Evolutionary conservation across 2,797 vertebrate species (phyloP).

Genomic region (Cyprinodon diabolis): DNA sequence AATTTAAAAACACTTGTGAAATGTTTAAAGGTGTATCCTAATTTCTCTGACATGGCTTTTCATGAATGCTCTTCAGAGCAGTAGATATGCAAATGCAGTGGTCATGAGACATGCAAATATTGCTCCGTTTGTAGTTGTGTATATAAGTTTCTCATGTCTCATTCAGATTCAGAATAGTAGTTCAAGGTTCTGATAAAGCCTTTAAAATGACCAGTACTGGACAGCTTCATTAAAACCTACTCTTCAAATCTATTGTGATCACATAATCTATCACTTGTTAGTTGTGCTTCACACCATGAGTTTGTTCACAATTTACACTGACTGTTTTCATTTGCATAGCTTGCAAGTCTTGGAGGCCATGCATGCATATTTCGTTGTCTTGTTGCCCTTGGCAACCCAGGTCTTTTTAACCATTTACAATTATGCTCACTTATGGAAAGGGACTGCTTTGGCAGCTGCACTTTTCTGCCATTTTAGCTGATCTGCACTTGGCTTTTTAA

Average conservation of each 20-base stretch:
- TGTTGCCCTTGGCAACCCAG: neutral
- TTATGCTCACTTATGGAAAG: neutral
- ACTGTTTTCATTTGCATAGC: neutral
- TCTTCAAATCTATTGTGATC: neutral
- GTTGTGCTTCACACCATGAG: neutral
- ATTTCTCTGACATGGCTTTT: neutral
- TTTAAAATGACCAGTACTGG: neutral
- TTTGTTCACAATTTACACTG: neutral
- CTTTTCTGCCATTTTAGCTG: neutral
- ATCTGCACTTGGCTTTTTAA: neutral
- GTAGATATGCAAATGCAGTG: neutral
- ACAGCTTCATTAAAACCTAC: neutral
- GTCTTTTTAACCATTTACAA: neutral
- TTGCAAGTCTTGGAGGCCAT: neutral
- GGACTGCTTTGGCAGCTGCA: neutral
- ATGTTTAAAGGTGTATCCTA: neutral
- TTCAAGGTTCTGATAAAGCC: neutral
- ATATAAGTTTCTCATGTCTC: neutral
- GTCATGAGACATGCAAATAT: neutral
- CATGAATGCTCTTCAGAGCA: neutral
- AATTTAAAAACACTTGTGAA: neutral
- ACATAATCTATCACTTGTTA: neutral
- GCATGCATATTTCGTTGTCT: neutral
- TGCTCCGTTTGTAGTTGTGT: neutral
- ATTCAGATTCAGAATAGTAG: neutral